A percentile compares a stretch with the other conserved stretches of the same genome.
Evolutionary conservation across 2,888 invertebrate species (phyloP).

Genomic region (Trypoxylon attenuatum): DNA sequence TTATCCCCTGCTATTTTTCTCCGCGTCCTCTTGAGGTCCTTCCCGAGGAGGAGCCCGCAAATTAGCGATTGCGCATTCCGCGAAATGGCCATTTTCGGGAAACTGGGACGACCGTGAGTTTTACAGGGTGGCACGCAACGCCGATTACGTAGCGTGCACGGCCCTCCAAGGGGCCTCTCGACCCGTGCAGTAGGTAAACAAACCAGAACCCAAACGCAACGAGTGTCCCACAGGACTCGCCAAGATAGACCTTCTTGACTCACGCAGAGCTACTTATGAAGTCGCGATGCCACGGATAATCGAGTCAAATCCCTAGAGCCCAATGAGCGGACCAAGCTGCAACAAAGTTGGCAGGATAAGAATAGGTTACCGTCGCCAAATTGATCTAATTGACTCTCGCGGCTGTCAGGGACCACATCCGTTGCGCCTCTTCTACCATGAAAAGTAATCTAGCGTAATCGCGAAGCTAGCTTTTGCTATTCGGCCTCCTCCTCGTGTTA

Average conservation of each 20-base stretch:
- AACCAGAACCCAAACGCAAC: constrained; percentile 4
- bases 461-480: too few species aligned
- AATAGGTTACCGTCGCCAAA: constrained; percentile 41
- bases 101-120: constrained; percentile 22
- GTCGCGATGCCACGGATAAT: background rate
- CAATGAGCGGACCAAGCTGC: constrained; percentile 12
- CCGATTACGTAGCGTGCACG: constrained; percentile 43
- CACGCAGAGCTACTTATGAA: too few species aligned
- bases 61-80: constrained; percentile 62
- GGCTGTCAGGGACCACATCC: background rate
- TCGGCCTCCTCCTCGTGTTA: too few species aligned
- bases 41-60: constrained; percentile 41
- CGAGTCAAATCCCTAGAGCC: background rate
- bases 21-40: background rate
- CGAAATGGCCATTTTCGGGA: constrained; percentile 50
- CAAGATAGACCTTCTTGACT: too few species aligned
- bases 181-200: constrained; percentile 35
- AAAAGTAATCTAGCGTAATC: too few species aligned
- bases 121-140: constrained; percentile 62
- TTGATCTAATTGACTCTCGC: constrained; percentile 17
- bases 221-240: background rate
- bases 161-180: constrained; percentile 6
- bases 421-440: too few species aligned
- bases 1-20: constrained; percentile 51
- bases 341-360: constrained; percentile 51